Base-by-base conservation (phyloP, 2,888 invertebrate genomes). In the Patella depressa region DNA sequence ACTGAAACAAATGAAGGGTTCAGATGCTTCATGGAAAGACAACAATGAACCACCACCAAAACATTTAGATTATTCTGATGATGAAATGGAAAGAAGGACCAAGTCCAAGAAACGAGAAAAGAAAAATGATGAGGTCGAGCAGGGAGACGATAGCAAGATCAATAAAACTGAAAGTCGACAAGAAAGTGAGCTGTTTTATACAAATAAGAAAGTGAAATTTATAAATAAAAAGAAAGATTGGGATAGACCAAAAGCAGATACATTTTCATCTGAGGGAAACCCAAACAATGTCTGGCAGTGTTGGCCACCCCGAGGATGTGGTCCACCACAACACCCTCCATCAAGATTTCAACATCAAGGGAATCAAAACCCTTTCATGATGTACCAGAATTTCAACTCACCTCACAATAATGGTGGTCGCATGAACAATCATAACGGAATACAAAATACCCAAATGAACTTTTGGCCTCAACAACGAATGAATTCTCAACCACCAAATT, bases 11-110 rank as follows among this genome's bases (percentile, higher is more conserved):
- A 91, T 94, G 77, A 96, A 95, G 92, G 97, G 97, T 7, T 95
- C 95, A 0, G 98, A 98, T 93, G 97, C 97, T 0, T 96, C 96
- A 0, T 97, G 96, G 95, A 93, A 95, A 84, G 93, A 96, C 89
- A 96, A 97, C 89, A 92, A 94, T 71, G 98, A 98, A 90, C 94
- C 95, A 17, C 97, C 97, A 0, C 92, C 93, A 0, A 93, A 90
- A 85, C 94, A 93, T 82, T 85, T 94, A 0, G 97, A 97, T 54
- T 97, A 94, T 91, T 98, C 97, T 0, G 97, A 97, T 90, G 98
- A 98, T 89, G 98, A 98, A 87, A 94, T 95, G 79, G 97, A 97
- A 88, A 93, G 94, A 79, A 81, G 79, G 72, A 91, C 91, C 17
- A 88, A 87, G 73, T 76, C 84, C 14, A 86, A 86, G 72, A 75